Conservation (phyloP, 2,113 vertebrate species). For the Hydrolagus affinis region DNA sequence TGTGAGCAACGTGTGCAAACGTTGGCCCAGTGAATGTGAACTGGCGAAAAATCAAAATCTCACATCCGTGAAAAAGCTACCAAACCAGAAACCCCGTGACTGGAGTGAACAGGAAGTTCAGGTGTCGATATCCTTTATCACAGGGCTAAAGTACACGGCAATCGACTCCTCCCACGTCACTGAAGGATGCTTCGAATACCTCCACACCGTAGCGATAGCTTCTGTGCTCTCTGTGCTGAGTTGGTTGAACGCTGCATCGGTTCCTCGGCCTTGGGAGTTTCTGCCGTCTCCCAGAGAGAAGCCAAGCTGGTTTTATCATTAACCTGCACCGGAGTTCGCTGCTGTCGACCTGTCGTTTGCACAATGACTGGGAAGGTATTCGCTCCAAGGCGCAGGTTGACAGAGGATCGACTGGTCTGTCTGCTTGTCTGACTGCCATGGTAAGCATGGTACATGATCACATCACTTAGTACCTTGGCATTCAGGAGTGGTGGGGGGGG, state of each 20-base stretch:
- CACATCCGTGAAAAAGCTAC: neutral
- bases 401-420: neutral
- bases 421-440: neutral
- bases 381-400: neutral
- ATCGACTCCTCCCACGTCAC: neutral
- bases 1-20: too few relatives aligned
- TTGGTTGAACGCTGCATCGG: neutral
- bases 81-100: conserved; percentile 4
- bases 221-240: neutral
- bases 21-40: neutral
- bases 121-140: conserved; percentile 15
- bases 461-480: neutral
- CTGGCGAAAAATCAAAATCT: neutral
- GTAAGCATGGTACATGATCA: neutral
- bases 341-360: neutral
- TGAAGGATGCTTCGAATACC: neutral
- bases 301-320: neutral
- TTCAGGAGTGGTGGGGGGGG: neutral
- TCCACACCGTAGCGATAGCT: neutral
- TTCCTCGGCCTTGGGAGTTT: neutral
- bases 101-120: conserved; percentile 12
- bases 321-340: neutral
- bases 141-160: conserved; percentile 19
- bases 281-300: neutral
- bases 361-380: neutral